These are phyloP conservation scores for Branchipolynoe longqiensis DNA, from an alignment of 2,888 invertebrate species.

Conservation along the genomic window DNA sequence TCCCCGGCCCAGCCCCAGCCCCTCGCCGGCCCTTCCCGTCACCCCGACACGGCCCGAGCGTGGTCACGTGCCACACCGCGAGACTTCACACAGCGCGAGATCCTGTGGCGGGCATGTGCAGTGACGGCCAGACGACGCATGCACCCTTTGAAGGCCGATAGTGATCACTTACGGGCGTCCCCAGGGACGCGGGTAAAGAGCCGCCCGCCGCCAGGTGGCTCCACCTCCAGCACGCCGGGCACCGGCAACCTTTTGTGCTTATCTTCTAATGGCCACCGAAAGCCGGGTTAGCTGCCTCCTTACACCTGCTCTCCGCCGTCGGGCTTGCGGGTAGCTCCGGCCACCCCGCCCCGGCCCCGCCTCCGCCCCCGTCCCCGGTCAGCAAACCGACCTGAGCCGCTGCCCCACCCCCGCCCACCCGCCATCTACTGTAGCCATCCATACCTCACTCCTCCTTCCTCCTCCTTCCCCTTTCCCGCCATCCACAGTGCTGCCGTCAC, in stretches of 20 bases:
- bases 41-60: constrained; percentile 26
- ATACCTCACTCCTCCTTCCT: background rate
- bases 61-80: constrained; percentile 35
- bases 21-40: background rate
- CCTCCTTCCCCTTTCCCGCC: no score
- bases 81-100: constrained; percentile 42
- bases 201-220: constrained; percentile 29
- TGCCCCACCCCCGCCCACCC: background rate
- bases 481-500: background rate
- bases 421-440: background rate
- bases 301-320: constrained; percentile 35
- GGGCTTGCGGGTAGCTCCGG: background rate
- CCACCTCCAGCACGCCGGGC: background rate
- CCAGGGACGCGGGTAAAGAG: constrained; percentile 33
- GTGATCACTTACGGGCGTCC: constrained; percentile 44
- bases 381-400: background rate
- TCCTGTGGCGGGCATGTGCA: constrained; percentile 21
- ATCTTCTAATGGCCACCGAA: constrained; percentile 28
- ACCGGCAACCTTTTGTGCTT: constrained; percentile 45
- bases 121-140: constrained; percentile 34
- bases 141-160: constrained; percentile 47
- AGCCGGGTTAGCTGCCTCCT: constrained; percentile 22
- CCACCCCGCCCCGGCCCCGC: background rate
- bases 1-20: background rate
- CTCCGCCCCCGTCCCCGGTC: background rate